Evolutionary conservation across 2,888 invertebrate species (phyloP), one percentile per base, ranked within the genome.

Genomic region (Ellobium chinense): DNA sequence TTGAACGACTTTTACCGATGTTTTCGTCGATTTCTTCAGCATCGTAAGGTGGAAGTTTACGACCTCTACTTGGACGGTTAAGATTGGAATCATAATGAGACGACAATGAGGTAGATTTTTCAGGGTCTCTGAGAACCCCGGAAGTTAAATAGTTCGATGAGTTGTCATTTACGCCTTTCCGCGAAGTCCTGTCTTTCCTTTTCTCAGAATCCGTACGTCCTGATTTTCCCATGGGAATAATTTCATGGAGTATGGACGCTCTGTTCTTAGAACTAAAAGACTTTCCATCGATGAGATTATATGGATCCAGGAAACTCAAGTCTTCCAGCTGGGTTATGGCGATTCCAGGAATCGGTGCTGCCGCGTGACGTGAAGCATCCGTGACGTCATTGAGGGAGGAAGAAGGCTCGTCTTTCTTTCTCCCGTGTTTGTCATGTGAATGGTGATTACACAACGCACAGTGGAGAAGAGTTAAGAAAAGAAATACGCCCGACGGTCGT

Each of bases 241-340:
- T 66, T 66, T 37, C 31, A 4, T 66, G 36, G 14, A 63, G 29
- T 27, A 63, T 12, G 27, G 63, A 9, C 2, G 63, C 63, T 9
- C 18, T 63, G 24, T 63, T 29, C 24, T 29, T 63, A 18, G 63
- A 63, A 18, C 18, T 18, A 31, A 63, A 63, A 3, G 66, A 34
- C 66, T 66, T 66, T 31, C 36, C 66, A 1, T 24, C 65, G 37
- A 76, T 54, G 39, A 76, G 27, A 36, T 76, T 66, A 46, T 65
- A 73, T 29, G 73, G 73, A 36, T 73, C 73, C 29, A 73, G 60
- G 7, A 73, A 21, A 21, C 73, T 56, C 34, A 73, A n/a, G n/a
- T 73, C 36, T 27, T 58, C 58, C 60, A 73, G 73, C 2, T 73
- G 73, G 2, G 63, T 29, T 18, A 63, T 63, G 12, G 63, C 29